Evolutionary conservation across 2,113 vertebrate species (phyloP).

Genomic region (Psittacara wagleri): DNA sequence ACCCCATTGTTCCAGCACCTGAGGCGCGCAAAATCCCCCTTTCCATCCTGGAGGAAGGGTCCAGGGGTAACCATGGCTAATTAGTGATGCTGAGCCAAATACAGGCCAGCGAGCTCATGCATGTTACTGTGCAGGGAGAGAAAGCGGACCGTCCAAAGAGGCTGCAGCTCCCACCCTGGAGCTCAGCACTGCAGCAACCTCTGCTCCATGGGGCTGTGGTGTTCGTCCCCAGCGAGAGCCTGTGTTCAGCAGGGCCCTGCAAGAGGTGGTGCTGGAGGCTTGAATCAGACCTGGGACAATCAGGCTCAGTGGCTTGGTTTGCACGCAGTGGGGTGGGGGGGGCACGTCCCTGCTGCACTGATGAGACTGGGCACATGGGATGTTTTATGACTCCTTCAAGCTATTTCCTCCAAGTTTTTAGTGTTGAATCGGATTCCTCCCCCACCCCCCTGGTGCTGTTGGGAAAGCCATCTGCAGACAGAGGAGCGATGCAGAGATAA

Average conservation of each 20-base stretch:
- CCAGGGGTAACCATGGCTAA: background rate
- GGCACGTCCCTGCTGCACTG: background rate
- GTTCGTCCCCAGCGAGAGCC: background rate
- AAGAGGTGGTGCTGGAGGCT: background rate
- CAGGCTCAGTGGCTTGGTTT: fast-evolving
- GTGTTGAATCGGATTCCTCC: slow-evolving; percentile 13
- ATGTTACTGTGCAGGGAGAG: fast-evolving
- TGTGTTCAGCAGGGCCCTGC: fast-evolving
- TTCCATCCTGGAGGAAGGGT: background rate
- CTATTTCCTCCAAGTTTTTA: slow-evolving; percentile 38
- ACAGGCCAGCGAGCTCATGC: fast-evolving
- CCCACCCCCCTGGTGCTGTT: fast-evolving
- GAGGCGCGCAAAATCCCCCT: slow-evolving; percentile 29
- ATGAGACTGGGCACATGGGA: background rate
- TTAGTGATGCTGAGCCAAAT: slow-evolving; percentile 1
- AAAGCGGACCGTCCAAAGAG: background rate
- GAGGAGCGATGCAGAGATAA: background rate
- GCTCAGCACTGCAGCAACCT: background rate
- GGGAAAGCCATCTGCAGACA: slow-evolving; percentile 2
- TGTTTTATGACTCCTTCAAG: slow-evolving; percentile 39
- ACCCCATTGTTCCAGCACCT: slow-evolving; percentile 35
- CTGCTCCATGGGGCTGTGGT: fast-evolving
- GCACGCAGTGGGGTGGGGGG: fast-evolving
- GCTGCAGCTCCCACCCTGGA: background rate
- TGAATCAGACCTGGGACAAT: background rate